A percentile compares a stretch with the other conserved stretches of the same genome.
These are phyloP conservation scores for Tricholaema leucomelas DNA, from an alignment of 2,113 vertebrate genomes.

Conservation along the genomic window DNA sequence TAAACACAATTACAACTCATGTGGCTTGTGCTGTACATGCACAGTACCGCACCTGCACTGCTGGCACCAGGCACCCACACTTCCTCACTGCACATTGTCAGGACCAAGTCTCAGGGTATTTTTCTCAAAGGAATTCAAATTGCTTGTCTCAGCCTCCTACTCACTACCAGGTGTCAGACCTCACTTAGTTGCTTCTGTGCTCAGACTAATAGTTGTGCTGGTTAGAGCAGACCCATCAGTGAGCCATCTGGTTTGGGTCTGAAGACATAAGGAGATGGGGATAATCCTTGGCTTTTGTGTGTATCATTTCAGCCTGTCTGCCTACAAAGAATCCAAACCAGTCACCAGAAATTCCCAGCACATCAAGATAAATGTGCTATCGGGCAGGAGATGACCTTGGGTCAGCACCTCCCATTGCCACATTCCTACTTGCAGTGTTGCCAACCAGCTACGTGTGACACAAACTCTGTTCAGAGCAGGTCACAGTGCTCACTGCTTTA, in stretches of 20 bases:
- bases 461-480: background rate
- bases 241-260: background rate
- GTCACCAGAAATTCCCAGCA: background rate
- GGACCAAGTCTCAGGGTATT: background rate
- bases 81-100: background rate
- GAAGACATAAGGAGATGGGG: background rate
- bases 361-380: background rate
- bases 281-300: background rate
- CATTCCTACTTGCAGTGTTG: background rate
- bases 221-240: background rate
- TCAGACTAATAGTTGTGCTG: background rate
- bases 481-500: background rate
- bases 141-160: background rate
- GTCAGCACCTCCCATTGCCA: background rate
- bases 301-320: background rate
- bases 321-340: background rate
- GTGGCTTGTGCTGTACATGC: background rate
- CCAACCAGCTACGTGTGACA: background rate
- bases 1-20: background rate
- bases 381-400: background rate
- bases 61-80: background rate
- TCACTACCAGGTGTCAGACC: background rate
- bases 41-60: background rate
- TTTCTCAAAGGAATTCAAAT: background rate
- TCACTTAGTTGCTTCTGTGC: background rate